Evolutionary conservation across 2,113 vertebrate species (phyloP).

Genomic region (Poeciliopsis retropinna): DNA sequence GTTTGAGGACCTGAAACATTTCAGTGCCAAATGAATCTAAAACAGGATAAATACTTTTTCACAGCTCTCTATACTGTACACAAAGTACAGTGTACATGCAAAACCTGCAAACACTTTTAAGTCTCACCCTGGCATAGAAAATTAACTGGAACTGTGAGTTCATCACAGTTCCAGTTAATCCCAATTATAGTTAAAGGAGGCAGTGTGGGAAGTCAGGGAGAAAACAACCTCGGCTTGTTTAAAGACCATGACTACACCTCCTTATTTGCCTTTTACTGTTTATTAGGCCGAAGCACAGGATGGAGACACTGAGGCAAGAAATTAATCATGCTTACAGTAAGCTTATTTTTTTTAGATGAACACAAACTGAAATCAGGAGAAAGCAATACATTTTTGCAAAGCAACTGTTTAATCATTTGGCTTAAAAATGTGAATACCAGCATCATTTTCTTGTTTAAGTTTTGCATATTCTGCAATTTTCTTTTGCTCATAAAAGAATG

Average conservation of each 20-base stretch:
- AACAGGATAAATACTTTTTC: no score
- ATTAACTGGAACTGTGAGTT: no score
- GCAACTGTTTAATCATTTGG: not conserved
- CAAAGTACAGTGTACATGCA: no score
- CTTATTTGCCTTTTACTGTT: not conserved
- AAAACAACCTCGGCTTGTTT: conserved; percentile 24
- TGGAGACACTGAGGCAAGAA: not conserved
- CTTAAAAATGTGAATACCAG: not conserved
- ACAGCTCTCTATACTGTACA: not conserved
- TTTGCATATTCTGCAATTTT: not conserved
- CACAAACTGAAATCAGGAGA: not conserved
- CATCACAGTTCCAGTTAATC: not conserved
- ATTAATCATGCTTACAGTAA: not conserved
- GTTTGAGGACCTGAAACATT: no score
- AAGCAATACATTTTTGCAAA: not conserved
- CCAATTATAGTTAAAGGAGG: not conserved
- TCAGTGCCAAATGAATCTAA: no score
- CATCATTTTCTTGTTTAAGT: not conserved
- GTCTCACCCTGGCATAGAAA: conserved; percentile 1
- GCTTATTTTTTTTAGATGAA: no score
- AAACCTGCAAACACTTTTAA: conserved; percentile 1
- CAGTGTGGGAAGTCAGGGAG: not conserved
- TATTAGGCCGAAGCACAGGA: not conserved
- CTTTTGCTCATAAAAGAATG: no score
- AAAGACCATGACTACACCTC: conserved; percentile 4